phyloP scores from a whole-genome alignment of 2,888 invertebrate genomes.

The Ephialtes manifestator region DNA sequence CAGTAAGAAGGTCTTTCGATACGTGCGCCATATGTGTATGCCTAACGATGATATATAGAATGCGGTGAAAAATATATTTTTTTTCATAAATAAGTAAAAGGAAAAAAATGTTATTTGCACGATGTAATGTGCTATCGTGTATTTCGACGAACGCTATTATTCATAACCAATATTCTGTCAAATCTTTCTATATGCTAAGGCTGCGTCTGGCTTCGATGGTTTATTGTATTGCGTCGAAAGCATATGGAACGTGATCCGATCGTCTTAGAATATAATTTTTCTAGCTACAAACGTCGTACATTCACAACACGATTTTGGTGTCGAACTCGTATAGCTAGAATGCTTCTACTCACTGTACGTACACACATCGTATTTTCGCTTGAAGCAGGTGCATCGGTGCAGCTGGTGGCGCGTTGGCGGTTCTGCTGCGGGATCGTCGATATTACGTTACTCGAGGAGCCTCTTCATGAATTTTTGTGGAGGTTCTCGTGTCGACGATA shows the following conservation, averaged over 20 bases:
- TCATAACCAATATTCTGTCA: neutral
- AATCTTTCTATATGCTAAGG: neutral
- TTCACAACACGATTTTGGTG: constrained; percentile 2
- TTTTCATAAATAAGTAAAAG: too few relatives aligned
- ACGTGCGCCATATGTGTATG: constrained; percentile 1
- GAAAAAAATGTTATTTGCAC: neutral
- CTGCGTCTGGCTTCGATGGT: neutral
- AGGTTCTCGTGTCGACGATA: neutral
- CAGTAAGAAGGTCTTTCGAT: constrained; percentile 19
- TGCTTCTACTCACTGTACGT: neutral
- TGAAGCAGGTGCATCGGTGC: constrained; percentile 64
- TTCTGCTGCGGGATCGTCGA: constrained; percentile 33
- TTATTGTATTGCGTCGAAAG: neutral
- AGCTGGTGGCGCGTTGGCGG: constrained; percentile 57
- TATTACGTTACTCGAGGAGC: constrained; percentile 42
- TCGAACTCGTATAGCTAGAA: neutral
- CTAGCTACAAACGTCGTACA: neutral
- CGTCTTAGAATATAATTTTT: constrained; percentile 8
- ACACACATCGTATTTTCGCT: constrained; percentile 13
- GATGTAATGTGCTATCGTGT: neutral
- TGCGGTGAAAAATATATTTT: neutral
- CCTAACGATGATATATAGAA: constrained; percentile 2
- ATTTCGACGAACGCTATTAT: neutral
- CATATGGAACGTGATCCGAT: neutral
- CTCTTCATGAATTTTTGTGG: neutral